Evolutionary conservation across 2,113 vertebrate genomes (phyloP).

Genomic region (Percina caprodes): DNA sequence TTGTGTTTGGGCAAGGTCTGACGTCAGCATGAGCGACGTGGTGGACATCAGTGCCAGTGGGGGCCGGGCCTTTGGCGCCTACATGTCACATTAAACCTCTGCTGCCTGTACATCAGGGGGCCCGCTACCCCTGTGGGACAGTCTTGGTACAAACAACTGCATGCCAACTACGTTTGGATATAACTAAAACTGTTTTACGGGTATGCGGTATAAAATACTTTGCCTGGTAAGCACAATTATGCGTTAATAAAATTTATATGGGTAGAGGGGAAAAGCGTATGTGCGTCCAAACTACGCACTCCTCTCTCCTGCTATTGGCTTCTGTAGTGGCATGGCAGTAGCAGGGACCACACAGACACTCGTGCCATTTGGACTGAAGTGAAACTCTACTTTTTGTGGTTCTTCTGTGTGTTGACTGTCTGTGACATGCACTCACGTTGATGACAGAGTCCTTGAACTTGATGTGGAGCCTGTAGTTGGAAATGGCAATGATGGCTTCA

Average conservation of each 20-base stretch:
- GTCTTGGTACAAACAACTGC: conserved; percentile 16
- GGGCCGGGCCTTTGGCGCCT: conserved; percentile 32
- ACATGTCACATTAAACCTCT: conserved; percentile 62
- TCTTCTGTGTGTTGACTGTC: neutral
- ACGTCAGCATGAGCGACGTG: conserved; percentile 64
- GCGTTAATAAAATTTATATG: conserved; percentile 44
- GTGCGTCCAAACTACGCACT: conserved; percentile 35
- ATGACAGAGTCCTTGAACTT: conserved; percentile 98
- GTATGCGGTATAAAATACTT: conserved; percentile 11
- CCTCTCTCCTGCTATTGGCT: conserved; percentile 32
- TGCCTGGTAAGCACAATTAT: conserved; percentile 46
- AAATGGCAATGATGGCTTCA: conserved; percentile 96
- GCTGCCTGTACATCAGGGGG: conserved; percentile 44
- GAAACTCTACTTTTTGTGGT: neutral
- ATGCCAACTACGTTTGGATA: conserved; percentile 23
- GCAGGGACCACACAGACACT: neutral
- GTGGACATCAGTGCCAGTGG: conserved; percentile 52
- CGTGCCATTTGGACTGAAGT: conserved; percentile 3
- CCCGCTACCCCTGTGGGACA: conserved; percentile 20
- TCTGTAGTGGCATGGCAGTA: conserved; percentile 16
- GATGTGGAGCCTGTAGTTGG: conserved; percentile 98
- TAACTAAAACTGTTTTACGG: conserved; percentile 5
- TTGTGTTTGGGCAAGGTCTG: conserved; percentile 68
- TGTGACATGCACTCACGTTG: conserved; percentile 88
- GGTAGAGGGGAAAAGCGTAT: conserved; percentile 20